Percentiles rank a stretch among this genome's conserved stretches.
phyloP scores from a whole-genome alignment of 2,888 invertebrate species.

The Odiellus spinosus region DNA sequence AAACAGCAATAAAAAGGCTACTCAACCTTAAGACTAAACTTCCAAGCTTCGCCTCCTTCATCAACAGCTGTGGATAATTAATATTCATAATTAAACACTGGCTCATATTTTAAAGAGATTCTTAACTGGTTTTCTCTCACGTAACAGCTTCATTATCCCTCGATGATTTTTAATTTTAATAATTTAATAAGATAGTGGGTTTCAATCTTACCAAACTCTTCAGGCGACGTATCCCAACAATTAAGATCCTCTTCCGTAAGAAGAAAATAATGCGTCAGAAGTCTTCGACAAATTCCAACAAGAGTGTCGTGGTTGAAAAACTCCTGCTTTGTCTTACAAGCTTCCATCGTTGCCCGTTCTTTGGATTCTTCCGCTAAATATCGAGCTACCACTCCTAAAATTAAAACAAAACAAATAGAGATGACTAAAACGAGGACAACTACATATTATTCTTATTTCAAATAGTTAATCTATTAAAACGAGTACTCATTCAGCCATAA shows the following conservation, averaged over 20 bases:
- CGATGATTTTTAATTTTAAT: no score
- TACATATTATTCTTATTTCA: no score
- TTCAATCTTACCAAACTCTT: slow-evolving; percentile 65
- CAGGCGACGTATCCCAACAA: slow-evolving; percentile 77
- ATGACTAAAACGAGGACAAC: no score
- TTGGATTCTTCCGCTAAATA: slow-evolving; percentile 26
- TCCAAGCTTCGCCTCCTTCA: slow-evolving; percentile 84
- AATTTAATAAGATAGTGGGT: no score
- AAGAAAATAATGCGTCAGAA: slow-evolving; percentile 74
- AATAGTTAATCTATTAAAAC: no score
- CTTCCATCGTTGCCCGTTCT: slow-evolving; percentile 39
- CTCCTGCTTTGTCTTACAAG: slow-evolving; percentile 49
- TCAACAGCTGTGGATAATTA: slow-evolving; percentile 40
- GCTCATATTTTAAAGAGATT: no score
- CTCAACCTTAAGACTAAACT: slow-evolving; percentile 65
- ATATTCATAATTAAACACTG: slow-evolving; percentile 4
- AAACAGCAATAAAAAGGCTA: no score
- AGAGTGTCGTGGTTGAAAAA: slow-evolving; percentile 62
- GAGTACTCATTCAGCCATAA: no score
- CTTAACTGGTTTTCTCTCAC: no score
- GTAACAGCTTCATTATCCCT: no score
- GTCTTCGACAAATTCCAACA: slow-evolving; percentile 61
- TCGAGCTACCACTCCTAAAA: no score
- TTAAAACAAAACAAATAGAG: no score
- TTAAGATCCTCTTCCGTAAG: slow-evolving; percentile 66